Percentiles rank a stretch among this genome's conserved stretches.
Conservation (phyloP, 1,140 invertebrate genomes). For the Leptestheria dahalacensis region DNA sequence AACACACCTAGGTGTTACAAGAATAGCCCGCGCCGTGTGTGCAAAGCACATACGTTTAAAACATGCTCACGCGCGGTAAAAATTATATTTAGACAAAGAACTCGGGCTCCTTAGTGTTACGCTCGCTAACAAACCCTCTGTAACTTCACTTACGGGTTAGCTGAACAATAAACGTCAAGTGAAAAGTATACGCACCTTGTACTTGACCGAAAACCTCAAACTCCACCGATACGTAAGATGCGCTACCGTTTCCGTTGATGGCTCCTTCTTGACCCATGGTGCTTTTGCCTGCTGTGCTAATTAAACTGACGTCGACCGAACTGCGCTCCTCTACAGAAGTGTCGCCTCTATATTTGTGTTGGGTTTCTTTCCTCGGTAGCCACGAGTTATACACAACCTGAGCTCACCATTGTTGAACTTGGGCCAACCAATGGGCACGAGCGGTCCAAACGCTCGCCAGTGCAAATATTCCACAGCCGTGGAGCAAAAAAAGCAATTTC, state of each 20-base stretch:
- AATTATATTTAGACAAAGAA: conserved; percentile 1
- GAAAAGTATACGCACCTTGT: conserved; percentile 47
- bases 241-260: conserved; percentile 1
- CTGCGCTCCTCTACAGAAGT: not conserved
- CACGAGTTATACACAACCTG: not conserved
- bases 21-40: not conserved
- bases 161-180: not conserved
- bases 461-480: too few relatives aligned
- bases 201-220: conserved; percentile 79
- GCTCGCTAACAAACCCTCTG: not conserved
- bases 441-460: too few relatives aligned
- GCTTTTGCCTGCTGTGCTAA: too few relatives aligned
- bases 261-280: conserved; percentile 13
- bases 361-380: not conserved
- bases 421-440: conserved; percentile 9
- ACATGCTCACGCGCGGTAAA: not conserved
- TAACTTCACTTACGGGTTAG: conserved; percentile 1
- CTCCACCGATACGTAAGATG: conserved; percentile 53
- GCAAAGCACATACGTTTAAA: not conserved
- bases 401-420: conserved; percentile 4
- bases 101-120: not conserved
- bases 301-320: not conserved
- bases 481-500: too few relatives aligned
- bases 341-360: not conserved
- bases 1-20: not conserved